Conservation (phyloP, 2,888 invertebrate species). For the Ichneumoninae sp. region DNA sequence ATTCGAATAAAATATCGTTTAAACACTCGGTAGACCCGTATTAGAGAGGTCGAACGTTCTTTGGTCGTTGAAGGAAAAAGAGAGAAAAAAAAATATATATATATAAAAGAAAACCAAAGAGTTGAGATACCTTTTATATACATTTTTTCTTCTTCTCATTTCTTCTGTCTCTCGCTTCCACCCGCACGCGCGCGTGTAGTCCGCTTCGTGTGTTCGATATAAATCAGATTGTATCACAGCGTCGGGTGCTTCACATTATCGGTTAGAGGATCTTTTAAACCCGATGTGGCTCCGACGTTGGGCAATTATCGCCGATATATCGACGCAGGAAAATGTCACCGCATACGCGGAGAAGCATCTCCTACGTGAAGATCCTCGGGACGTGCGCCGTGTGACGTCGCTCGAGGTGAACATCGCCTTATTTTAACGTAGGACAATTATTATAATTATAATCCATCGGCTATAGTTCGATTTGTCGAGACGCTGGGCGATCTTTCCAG, state of each 20-base stretch:
- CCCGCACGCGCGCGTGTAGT: constrained; percentile 65
- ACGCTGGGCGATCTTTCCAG: not conserved
- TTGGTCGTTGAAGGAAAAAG: constrained; percentile 4
- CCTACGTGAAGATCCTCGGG: constrained; percentile 28
- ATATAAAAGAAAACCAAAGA: constrained; percentile 5
- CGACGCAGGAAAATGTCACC: constrained; percentile 80
- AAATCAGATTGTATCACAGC: constrained; percentile 81
- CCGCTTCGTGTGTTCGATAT: constrained; percentile 79
- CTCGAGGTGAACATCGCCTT: constrained; percentile 14
- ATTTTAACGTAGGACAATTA: constrained; percentile 3
- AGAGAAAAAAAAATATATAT: too few species aligned
- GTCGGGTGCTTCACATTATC: constrained; percentile 76
- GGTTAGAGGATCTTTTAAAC: constrained; percentile 73
- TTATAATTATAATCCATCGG: constrained; percentile 6
- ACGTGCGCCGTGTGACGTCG: constrained; percentile 20
- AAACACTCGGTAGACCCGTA: constrained; percentile 68
- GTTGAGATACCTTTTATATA: constrained; percentile 54
- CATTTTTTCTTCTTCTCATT: constrained; percentile 52
- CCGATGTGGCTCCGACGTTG: constrained; percentile 72
- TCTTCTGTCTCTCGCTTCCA: constrained; percentile 61
- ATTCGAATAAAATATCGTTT: constrained; percentile 80
- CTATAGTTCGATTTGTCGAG: not conserved
- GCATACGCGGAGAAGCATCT: constrained; percentile 65
- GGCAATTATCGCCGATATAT: constrained; percentile 82
- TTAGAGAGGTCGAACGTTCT: constrained; percentile 66